Percentiles rank a stretch among this genome's conserved stretches.
Evolutionary conservation across 2,888 invertebrate genomes (phyloP).

Genomic region (Euphydryas editha): DNA sequence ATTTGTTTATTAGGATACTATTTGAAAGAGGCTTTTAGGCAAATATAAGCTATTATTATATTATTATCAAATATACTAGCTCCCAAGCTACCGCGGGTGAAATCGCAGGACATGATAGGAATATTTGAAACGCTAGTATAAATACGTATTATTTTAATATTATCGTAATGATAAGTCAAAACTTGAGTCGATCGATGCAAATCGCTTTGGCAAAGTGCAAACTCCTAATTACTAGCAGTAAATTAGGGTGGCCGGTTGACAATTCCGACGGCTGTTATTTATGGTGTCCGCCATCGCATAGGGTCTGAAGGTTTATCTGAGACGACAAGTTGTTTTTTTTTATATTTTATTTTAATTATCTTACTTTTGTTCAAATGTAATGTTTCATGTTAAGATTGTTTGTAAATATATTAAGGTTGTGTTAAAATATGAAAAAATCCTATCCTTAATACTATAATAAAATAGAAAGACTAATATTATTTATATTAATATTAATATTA

Average conservation of each 20-base stretch:
- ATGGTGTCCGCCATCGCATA: constrained; percentile 57
- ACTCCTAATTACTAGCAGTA: constrained; percentile 82
- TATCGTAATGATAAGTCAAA: constrained; percentile 35
- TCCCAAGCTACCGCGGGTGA: too few species aligned
- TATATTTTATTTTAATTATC: constrained; percentile 21
- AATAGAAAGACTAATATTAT: too few species aligned
- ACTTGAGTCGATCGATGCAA: constrained; percentile 73
- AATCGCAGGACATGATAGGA: too few species aligned
- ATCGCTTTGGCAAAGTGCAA: constrained; percentile 83
- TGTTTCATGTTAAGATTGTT: too few species aligned
- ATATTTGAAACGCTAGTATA: background rate
- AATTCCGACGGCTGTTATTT: constrained; percentile 80
- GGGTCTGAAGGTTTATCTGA: constrained; percentile 40
- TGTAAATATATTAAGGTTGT: too few species aligned
- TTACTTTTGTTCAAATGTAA: background rate
- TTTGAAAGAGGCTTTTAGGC: background rate
- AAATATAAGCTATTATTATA: too few species aligned
- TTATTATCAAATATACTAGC: too few species aligned
- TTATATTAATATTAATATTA: too few species aligned
- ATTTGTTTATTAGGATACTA: background rate
- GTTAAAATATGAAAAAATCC: too few species aligned
- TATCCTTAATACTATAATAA: too few species aligned
- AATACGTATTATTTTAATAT: constrained; percentile 26
- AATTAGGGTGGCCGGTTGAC: constrained; percentile 83
- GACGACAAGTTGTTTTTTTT: constrained; percentile 20